Evolutionary conservation across 1,140 invertebrate genomes (phyloP).

Genomic region (Cardiocondyla obscurior): DNA sequence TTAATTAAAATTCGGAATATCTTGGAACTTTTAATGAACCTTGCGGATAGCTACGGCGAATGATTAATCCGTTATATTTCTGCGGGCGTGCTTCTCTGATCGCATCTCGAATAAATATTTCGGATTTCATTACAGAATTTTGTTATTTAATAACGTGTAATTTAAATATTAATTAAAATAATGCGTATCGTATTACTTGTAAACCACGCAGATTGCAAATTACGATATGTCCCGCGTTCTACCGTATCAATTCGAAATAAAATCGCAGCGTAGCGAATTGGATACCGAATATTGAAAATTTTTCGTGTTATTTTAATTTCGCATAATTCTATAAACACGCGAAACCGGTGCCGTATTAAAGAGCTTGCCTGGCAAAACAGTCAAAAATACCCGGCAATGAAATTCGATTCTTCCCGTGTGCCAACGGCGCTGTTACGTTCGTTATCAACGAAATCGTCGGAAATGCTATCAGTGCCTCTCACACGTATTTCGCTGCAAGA

Average conservation of each 20-base stretch:
- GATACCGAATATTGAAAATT: constrained; percentile 8
- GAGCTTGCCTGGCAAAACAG: background rate
- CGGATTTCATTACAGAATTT: constrained; percentile 17
- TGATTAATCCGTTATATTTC: constrained; percentile 49
- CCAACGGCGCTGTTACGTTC: background rate
- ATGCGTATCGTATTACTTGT: constrained; percentile 31
- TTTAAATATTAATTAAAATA: constrained; percentile 57
- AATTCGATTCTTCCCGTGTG: background rate
- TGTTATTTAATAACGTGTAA: constrained; percentile 48
- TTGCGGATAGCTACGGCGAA: constrained; percentile 7
- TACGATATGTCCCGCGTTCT: background rate
- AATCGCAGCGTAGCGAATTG: background rate
- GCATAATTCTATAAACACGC: background rate
- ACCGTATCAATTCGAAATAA: constrained; percentile 22
- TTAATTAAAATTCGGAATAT: constrained; percentile 57
- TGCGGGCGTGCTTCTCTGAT: background rate
- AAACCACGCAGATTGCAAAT: constrained; percentile 28
- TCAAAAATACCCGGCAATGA: background rate
- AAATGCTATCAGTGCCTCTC: background rate
- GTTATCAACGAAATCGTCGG: background rate
- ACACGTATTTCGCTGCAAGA: constrained; percentile 29
- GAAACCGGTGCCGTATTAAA: background rate
- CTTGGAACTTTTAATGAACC: constrained; percentile 50
- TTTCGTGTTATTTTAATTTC: constrained; percentile 6
- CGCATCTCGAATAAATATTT: constrained; percentile 42